Base-by-base conservation (phyloP, 2,797 vertebrate genomes). In the Ceryle rudis region DNA sequence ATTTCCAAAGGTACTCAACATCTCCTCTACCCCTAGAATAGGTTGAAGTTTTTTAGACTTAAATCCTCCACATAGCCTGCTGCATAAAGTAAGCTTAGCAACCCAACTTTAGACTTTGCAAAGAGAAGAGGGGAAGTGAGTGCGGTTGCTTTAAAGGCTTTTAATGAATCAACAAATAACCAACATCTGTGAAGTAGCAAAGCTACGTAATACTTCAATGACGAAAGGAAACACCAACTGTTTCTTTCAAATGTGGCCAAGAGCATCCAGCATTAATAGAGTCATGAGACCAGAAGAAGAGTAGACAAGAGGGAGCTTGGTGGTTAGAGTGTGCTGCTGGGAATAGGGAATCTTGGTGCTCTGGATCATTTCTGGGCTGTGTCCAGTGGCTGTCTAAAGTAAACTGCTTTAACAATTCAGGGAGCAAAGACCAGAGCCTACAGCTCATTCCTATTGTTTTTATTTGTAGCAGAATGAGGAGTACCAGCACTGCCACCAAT, bases 191-290 rank as follows among this genome's bases (percentile, higher is more conserved):
- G 49, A 82, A 92, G n/a, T 15, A 81, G 21, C 21, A 86, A 72
- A 94, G 8, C 54, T 86, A 89, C 18, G 41, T 81, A 64, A 83
- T 86, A 86, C 58, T 95, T 95, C 84, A 88, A 3, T 29, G 7
- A 29, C n/a, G 28, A 93, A 93, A 78, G 58, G 26, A 83, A 90
- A 60, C 31, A 71, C 19, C 61, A 65, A 46, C 20, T n/a, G 20
- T 65, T 89, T 82, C 52, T 85, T 95, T 95, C 69, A 90, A 86
- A 61, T 21, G n/a, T 28, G 39, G 15, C 75, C 87, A 91, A 86
- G 41, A 81, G 33, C 35, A 82, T 49, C 72, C 46, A 86, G 49
- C 37, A 65, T 46, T 46, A 69, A 74, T 0, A 0, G 57, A 88
- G 57, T 58, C 57, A 75, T 19, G n/a, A 47, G 52, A 65, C 69